Conservation (phyloP, 2,888 invertebrate species). For the Cosmopolites sordidus region DNA sequence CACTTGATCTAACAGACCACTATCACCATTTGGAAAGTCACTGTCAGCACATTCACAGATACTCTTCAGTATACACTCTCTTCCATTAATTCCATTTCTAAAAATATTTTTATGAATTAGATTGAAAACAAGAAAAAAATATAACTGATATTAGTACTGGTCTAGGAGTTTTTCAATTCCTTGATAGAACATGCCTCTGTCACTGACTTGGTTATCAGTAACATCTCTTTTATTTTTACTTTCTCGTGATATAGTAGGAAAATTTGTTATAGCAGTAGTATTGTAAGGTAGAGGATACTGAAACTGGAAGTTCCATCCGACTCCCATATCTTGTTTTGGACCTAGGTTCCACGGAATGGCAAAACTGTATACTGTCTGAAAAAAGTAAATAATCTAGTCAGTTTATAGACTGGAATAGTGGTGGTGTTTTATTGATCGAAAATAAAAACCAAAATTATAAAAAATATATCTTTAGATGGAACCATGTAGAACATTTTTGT, state of each 20-base stretch:
- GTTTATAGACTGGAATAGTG: no score
- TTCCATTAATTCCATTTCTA: constrained; percentile 62
- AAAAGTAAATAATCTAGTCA: no score
- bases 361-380: constrained; percentile 58
- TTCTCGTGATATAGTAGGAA: constrained; percentile 39
- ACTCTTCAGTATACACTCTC: constrained; percentile 65
- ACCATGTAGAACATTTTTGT: no score
- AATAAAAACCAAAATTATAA: no score
- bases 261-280: constrained; percentile 35
- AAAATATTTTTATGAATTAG: constrained; percentile 10
- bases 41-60: constrained; percentile 71
- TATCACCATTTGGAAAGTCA: constrained; percentile 56
- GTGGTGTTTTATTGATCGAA: no score
- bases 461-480: no score
- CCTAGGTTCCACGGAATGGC: constrained; percentile 55
- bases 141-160: constrained; percentile 31
- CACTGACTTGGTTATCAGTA: constrained; percentile 27
- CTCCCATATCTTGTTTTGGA: constrained; percentile 53
- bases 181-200: constrained; percentile 39
- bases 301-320: constrained; percentile 62
- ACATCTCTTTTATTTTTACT: constrained; percentile 30
- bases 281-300: constrained; percentile 51
- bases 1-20: constrained; percentile 70
- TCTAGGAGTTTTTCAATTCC: constrained; percentile 41
- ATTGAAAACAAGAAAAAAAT: background rate